Percentiles rank a stretch among this genome's conserved stretches.
These are phyloP conservation scores for Prunella strophiata DNA, from an alignment of 2,797 vertebrate genomes.

Conservation along the genomic window DNA sequence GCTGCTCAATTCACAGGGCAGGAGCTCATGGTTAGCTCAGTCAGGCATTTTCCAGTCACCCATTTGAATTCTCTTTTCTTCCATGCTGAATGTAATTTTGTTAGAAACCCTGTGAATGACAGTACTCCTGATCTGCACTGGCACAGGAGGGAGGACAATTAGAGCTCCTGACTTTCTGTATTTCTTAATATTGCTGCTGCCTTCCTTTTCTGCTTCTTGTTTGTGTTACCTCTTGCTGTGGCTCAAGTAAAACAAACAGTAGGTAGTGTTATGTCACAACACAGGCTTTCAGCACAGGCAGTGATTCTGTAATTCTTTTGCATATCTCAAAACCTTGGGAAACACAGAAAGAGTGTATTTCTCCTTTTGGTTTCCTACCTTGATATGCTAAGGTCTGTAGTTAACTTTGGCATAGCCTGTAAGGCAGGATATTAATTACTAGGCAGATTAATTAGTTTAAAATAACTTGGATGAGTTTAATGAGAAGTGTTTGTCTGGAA, in stretches of 20 bases:
- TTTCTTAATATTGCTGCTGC: neutral
- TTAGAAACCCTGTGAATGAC: neutral
- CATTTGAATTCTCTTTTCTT: neutral
- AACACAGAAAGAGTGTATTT: neutral
- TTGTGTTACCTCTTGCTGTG: neutral
- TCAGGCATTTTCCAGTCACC: neutral
- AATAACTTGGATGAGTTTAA: neutral
- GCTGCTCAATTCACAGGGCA: neutral
- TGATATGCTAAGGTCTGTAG: neutral
- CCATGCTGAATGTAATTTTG: neutral
- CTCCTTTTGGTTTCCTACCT: neutral
- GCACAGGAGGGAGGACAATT: neutral
- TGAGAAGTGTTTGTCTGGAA: neutral
- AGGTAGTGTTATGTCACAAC: neutral
- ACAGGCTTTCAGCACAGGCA: neutral
- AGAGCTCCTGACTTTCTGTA: neutral
- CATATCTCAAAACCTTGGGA: neutral
- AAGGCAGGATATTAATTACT: neutral
- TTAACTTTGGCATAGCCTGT: neutral
- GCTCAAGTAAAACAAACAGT: neutral
- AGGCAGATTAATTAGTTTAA: neutral
- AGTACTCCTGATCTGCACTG: neutral
- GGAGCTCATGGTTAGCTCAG: neutral
- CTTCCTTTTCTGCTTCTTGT: neutral
- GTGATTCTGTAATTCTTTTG: neutral